Percentiles rank a stretch among this genome's conserved stretches.
These are phyloP conservation scores for Cataglyphis altisquamis DNA, from an alignment of 2,888 invertebrate species.

Conservation along the genomic window DNA sequence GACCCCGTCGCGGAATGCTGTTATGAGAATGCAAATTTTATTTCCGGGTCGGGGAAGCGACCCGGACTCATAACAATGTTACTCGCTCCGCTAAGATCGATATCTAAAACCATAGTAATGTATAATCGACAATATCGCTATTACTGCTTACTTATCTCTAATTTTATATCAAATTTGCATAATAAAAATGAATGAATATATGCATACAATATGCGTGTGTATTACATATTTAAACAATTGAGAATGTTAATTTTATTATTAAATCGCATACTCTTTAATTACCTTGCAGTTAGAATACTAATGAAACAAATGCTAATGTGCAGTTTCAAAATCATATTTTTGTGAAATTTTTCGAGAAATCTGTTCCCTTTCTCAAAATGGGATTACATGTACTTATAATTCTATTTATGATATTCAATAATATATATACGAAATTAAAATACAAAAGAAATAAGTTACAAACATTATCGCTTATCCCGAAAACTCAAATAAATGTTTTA, in stretches of 20 bases:
- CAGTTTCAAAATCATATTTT: background rate
- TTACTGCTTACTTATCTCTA: background rate
- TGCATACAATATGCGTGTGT: background rate
- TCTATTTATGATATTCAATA: background rate
- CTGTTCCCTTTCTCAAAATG: background rate
- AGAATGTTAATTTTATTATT: background rate
- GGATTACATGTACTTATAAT: background rate
- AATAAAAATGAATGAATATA: background rate
- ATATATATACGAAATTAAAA: background rate
- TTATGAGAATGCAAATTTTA: constrained; percentile 58
- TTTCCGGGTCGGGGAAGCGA: constrained; percentile 46
- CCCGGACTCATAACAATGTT: constrained; percentile 35
- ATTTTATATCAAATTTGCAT: background rate
- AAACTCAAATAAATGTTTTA: background rate
- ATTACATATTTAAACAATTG: background rate
- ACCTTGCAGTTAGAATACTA: no score
- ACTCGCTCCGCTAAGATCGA: constrained; percentile 25
- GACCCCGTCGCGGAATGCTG: constrained; percentile 51
- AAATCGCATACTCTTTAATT: background rate
- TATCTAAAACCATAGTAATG: constrained; percentile 24
- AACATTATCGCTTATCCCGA: background rate
- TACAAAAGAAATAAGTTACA: background rate
- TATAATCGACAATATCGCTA: constrained; percentile 21
- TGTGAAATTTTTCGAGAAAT: background rate
- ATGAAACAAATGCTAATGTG: background rate